phyloP scores from a whole-genome alignment of 2,888 invertebrate genomes.

The Hesperia comma region DNA sequence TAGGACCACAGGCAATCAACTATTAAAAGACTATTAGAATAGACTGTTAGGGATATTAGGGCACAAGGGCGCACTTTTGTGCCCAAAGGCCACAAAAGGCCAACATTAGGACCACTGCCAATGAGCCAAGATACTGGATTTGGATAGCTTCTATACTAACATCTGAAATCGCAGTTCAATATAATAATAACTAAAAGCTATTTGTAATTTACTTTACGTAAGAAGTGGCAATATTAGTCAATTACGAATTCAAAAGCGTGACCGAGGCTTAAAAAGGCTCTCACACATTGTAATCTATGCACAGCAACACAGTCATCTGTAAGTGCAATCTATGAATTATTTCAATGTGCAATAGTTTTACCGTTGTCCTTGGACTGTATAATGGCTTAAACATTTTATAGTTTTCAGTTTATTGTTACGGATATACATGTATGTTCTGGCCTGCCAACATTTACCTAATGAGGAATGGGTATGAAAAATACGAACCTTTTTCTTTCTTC shows the following conservation, averaged over 20 bases:
- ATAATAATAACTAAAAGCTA: neutral
- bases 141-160: too few relatives aligned
- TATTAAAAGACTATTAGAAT: too few relatives aligned
- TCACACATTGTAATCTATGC: conserved; percentile 5
- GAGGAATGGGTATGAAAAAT: too few relatives aligned
- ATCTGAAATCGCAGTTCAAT: neutral
- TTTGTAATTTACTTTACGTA: conserved; percentile 9
- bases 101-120: too few relatives aligned
- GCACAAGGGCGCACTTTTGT: too few relatives aligned
- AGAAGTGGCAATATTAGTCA: conserved; percentile 6
- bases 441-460: too few relatives aligned
- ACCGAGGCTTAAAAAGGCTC: conserved; percentile 6
- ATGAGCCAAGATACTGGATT: too few relatives aligned
- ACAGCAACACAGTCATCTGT: neutral
- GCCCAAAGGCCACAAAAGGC: too few relatives aligned
- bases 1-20: too few relatives aligned
- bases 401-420: neutral
- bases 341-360: conserved; percentile 10
- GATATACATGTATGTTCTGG: neutral
- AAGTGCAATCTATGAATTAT: neutral
- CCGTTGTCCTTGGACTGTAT: conserved; percentile 16
- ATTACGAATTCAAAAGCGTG: conserved; percentile 26
- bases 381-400: neutral
- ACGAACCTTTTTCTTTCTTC: too few relatives aligned
- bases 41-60: too few relatives aligned